Base-by-base conservation (phyloP, 2,113 vertebrate species). In the Xiphophorus couchianus region DNA sequence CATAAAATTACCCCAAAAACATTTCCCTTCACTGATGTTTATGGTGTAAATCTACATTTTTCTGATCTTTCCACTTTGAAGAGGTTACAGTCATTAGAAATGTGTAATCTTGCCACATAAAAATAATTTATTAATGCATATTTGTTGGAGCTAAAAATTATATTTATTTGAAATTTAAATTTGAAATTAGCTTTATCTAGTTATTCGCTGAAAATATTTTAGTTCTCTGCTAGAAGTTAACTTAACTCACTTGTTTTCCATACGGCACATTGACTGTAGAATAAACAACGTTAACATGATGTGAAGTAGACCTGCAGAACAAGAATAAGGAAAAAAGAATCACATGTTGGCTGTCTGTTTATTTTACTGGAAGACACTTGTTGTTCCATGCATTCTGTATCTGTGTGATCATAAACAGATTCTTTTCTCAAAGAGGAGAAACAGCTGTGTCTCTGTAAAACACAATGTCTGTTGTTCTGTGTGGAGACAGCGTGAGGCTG, bases 201-300 rank as follows among this genome's bases (percentile, higher is more conserved):
- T 17, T n/a, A 48, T 48, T 66, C 5, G 14, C 25, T n/a, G 5
- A 39, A 27, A 42, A 12, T 54, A 5, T 71, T 28, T 25, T 61
- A 8, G 4, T 65, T 13, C 33, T 39, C 64, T 13, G 14, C 27
- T 76, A 37, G 28, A 27, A 15, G 39, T n/a, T 27, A 15, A 0
- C 28, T 19, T 73, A 10, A 77, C 84, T 76, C 66, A 93, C 93
- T 80, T 70, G 73, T 31, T 69, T 29, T 44, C 6, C 6, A 2
- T 39, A 0, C 3, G 85, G 65, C 19, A 78, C 13, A n/a, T 84
- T 77, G 31, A 90, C 54, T 11, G 0, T 60, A 28, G 54, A 62
- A 85, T 92, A 91, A 74, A 90, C 27, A 3, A 27, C 48, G 58
- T 31, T 44, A 27, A 25, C 62, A 58, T 58, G 51, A 62, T 75